Evolutionary conservation across 2,113 vertebrate genomes (phyloP), one percentile per base, ranked within the genome.

Genomic region (Isichthys henryi): DNA sequence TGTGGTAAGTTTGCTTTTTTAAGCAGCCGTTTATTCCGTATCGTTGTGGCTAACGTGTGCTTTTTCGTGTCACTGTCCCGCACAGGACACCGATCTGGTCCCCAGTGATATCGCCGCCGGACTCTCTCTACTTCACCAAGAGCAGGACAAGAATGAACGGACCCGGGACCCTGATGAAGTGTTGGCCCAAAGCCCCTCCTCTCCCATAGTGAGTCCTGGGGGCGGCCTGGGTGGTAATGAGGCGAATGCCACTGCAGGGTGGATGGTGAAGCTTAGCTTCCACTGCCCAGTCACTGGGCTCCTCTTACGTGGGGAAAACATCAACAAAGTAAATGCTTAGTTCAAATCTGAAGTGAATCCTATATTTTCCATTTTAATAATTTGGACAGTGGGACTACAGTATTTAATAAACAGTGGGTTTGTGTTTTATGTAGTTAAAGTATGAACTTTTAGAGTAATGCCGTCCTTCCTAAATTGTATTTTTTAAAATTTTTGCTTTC

Each of bases 91-190:
- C 2, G 98, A 99, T 86, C 94, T 99, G 91, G 98, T 99, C 80
- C 95, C 98, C 53, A 99, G 98, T 50, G 98, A 99, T 91, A 98
- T 99, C 1, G 98, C 98, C 0, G 98, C 97, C 0, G 98, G 98
- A 19, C 95, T 99, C 91, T 96, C 96, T 88, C 96, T 99, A 52
- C 97, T 99, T 86, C 98, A 98, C 89, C 98, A 99, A 94, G 97
- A 99, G 82, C 98, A 99, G 90, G 98, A 99, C 89, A 98, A 95
- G 89, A 94, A 97, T 92, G 95, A 96, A 90, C 95, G 35, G 13
- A 96, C 92, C 91, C 95, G 95, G 92, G 97, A 98, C 70, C 97
- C 96, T 0, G 95, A 96, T 0, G 94, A 95, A 39, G 92, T 96
- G 0, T 91, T 96, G 0, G 2, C 93, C 77, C 96, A 96, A 88